Percentiles rank a stretch among this genome's conserved stretches.
These are phyloP conservation scores for Amiota communis DNA, from an alignment of 2,888 invertebrate species.

Conservation along the genomic window DNA sequence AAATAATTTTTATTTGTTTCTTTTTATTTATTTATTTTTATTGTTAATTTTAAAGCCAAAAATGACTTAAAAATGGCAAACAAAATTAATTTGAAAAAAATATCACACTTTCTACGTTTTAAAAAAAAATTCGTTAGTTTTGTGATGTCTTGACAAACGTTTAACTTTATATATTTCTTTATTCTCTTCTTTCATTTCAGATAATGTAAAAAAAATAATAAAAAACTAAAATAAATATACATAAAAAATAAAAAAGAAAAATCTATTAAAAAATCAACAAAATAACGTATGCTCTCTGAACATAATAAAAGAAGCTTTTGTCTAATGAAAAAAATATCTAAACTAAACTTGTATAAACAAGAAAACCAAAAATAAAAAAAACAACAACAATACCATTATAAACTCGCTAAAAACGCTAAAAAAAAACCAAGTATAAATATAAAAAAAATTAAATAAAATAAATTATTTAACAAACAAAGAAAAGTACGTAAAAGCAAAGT, in stretches of 20 bases:
- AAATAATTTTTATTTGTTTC: background rate
- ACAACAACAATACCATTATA: no score
- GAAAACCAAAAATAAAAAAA: slow-evolving; percentile 24
- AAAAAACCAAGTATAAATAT: slow-evolving; percentile 7
- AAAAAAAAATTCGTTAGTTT: slow-evolving; percentile 15
- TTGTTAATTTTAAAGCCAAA: slow-evolving; percentile 14
- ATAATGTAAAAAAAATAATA: slow-evolving; percentile 61
- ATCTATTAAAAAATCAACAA: no score
- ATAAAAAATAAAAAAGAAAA: slow-evolving; percentile 33
- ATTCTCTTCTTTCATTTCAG: slow-evolving; percentile 71
- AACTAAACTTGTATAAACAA: slow-evolving; percentile 22
- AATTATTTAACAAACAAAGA: slow-evolving; percentile 41
- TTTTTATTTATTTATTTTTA: background rate
- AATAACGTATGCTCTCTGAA: no score
- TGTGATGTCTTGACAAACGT: slow-evolving; percentile 44
- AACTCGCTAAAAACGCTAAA: slow-evolving; percentile 15
- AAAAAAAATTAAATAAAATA: slow-evolving; percentile 16
- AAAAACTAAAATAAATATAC: slow-evolving; percentile 45
- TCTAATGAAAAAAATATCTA: no score
- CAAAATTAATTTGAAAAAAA: slow-evolving; percentile 24
- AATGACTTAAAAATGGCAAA: background rate
- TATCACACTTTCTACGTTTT: slow-evolving; percentile 8
- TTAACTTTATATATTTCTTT: slow-evolving; percentile 65
- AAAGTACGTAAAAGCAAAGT: slow-evolving; percentile 19
- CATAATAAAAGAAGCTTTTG: no score